Evolutionary conservation across 2,888 invertebrate species (phyloP).

Genomic region (Dinocampus coccinellae): DNA sequence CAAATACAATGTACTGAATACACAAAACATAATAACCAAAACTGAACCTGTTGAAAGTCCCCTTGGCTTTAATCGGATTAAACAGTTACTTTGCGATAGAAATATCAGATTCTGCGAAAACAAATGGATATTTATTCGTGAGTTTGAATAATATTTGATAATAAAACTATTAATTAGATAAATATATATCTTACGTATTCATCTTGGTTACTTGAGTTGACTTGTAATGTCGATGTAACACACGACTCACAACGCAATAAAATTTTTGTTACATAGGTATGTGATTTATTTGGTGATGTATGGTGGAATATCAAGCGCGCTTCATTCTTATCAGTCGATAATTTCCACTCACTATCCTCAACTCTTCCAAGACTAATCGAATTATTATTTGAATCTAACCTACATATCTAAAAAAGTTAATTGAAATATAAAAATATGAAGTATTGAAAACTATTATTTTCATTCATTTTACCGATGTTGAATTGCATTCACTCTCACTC

Average conservation of each 20-base stretch:
- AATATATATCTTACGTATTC: neutral
- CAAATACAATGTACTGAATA: slow-evolving; percentile 74
- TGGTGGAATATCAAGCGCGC: slow-evolving; percentile 40
- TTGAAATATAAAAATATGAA: neutral
- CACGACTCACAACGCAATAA: slow-evolving; percentile 67
- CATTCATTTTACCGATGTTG: slow-evolving; percentile 50
- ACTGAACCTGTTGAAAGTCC: slow-evolving; percentile 76
- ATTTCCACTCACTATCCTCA: slow-evolving; percentile 47
- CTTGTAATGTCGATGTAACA: slow-evolving; percentile 53
- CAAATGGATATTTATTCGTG: neutral
- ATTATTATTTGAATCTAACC: neutral
- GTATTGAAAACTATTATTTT: neutral
- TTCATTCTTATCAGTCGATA: neutral
- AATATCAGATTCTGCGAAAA: slow-evolving; percentile 58
- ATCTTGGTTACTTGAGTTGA: neutral
- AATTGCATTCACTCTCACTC: slow-evolving; percentile 37
- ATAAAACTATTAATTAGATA: neutral
- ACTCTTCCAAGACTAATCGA: slow-evolving; percentile 48
- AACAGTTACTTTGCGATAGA: slow-evolving; percentile 71
- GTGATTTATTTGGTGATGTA: neutral
- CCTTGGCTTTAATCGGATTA: slow-evolving; percentile 64
- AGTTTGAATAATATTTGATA: neutral
- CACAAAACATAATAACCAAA: slow-evolving; percentile 76
- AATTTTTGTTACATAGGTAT: slow-evolving; percentile 65
- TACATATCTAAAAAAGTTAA: slow-evolving; percentile 51